phyloP scores from a whole-genome alignment of 2,888 invertebrate species.

The Stenotaenia linearis region DNA sequence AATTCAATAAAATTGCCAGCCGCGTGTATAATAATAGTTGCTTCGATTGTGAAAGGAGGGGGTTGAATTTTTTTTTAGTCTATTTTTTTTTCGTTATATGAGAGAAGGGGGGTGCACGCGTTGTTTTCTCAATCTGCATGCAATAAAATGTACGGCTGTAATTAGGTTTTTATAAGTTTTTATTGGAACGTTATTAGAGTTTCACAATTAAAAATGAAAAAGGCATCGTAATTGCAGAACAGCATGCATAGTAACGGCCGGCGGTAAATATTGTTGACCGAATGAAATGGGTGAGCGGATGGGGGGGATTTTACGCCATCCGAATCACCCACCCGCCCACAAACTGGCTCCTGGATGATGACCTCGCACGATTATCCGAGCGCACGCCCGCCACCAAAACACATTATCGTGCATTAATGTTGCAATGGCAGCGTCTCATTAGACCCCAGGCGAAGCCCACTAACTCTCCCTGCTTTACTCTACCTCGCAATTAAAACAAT shows the following conservation, averaged over 20 bases:
- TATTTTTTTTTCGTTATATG: background rate
- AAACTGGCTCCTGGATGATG: background rate
- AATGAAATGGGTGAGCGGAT: background rate
- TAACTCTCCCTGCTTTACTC: background rate
- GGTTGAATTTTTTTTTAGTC: background rate
- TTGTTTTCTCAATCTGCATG: slow-evolving; percentile 12
- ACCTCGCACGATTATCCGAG: background rate
- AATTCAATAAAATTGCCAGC: slow-evolving; percentile 19
- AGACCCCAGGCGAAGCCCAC: background rate
- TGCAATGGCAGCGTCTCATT: slow-evolving; percentile 6
- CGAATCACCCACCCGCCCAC: background rate
- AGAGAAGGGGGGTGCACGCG: background rate
- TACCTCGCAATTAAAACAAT: slow-evolving; percentile 9
- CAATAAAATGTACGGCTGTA: slow-evolving; percentile 4
- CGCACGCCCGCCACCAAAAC: slow-evolving; percentile 1
- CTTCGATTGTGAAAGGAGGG: slow-evolving; percentile 11
- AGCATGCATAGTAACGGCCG: background rate
- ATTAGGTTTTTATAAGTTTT: slow-evolving; percentile 12
- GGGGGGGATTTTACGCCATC: background rate
- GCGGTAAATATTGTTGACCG: slow-evolving; percentile 9
- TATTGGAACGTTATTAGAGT: slow-evolving; percentile 21
- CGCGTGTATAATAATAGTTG: slow-evolving; percentile 19
- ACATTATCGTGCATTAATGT: slow-evolving; percentile 19
- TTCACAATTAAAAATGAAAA: slow-evolving; percentile 29
- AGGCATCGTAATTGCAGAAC: slow-evolving; percentile 5